Conservation (phyloP, 2,113 vertebrate genomes). For the Microcebus griseorufus region DNA sequence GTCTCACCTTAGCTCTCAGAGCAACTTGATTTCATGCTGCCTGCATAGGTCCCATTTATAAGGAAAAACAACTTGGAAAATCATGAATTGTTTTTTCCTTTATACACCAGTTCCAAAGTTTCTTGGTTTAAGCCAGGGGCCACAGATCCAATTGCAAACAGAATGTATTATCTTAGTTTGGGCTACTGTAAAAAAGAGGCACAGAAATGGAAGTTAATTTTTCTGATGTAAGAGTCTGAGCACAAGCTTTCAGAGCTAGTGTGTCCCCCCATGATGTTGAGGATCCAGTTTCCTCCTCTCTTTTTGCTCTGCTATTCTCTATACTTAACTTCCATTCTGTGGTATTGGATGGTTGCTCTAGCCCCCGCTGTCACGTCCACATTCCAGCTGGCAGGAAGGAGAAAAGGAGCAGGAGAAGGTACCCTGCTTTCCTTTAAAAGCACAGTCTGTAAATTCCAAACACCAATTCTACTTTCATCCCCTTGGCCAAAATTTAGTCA, state of each 20-base stretch:
- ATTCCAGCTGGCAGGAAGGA: not conserved
- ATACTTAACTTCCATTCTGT: not conserved
- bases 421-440: not conserved
- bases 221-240: not conserved
- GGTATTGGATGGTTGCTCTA: not conserved
- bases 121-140: not conserved
- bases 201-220: not conserved
- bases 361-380: not conserved
- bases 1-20: not conserved
- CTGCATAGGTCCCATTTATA: not conserved
- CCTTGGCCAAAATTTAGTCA: conserved; percentile 1
- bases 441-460: not conserved
- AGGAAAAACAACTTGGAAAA: not conserved
- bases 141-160: not conserved
- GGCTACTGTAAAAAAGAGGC: not conserved
- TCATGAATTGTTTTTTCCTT: not conserved
- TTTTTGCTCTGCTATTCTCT: not conserved
- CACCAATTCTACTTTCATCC: not conserved
- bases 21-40: not conserved
- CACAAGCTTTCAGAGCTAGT: not conserved
- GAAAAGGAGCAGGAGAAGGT: not conserved
- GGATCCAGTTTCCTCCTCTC: not conserved
- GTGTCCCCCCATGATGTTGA: not conserved
- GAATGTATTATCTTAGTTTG: not conserved
- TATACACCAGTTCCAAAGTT: not conserved